Evolutionary conservation across 2,113 vertebrate species (phyloP).

Genomic region (Bostrychus sinensis): DNA sequence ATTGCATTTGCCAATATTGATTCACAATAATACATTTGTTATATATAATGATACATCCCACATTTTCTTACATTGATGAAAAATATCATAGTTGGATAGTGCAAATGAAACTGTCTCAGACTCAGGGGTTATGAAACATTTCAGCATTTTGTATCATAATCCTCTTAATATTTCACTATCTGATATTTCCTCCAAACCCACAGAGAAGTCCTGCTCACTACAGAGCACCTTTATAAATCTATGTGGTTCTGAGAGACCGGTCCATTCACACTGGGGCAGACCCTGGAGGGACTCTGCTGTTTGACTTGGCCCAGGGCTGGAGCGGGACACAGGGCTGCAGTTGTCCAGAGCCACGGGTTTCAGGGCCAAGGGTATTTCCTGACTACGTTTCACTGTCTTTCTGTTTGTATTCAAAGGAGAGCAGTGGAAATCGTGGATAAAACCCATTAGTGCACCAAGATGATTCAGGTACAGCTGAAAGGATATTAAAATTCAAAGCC

Average conservation of each 20-base stretch:
- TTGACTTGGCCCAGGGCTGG: slow-evolving; percentile 67
- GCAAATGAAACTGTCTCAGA: background rate
- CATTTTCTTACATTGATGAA: background rate
- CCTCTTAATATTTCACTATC: slow-evolving; percentile 64
- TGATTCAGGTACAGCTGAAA: slow-evolving; percentile 33
- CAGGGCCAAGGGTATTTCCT: slow-evolving; percentile 75
- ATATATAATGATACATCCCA: background rate
- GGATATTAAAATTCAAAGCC: slow-evolving; percentile 57
- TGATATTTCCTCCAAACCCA: slow-evolving; percentile 61
- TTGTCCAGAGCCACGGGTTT: slow-evolving; percentile 68
- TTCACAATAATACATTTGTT: too few species aligned
- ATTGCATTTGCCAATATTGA: too few species aligned
- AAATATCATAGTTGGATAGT: background rate
- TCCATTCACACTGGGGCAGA: slow-evolving; percentile 63
- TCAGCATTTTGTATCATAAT: slow-evolving; percentile 43
- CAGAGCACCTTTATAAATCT: slow-evolving; percentile 70
- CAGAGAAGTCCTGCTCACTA: slow-evolving; percentile 65
- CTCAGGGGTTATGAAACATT: slow-evolving; percentile 7
- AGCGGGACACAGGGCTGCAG: slow-evolving; percentile 67
- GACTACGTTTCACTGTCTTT: slow-evolving; percentile 65
- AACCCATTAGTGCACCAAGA: slow-evolving; percentile 76
- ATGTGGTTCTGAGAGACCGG: slow-evolving; percentile 62
- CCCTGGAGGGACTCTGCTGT: slow-evolving; percentile 71
- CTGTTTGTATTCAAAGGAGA: slow-evolving; percentile 72
- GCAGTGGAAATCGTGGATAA: slow-evolving; percentile 82